Conservation (phyloP, 1,140 invertebrate species). For the Pseudomyrmex dendroicus region DNA sequence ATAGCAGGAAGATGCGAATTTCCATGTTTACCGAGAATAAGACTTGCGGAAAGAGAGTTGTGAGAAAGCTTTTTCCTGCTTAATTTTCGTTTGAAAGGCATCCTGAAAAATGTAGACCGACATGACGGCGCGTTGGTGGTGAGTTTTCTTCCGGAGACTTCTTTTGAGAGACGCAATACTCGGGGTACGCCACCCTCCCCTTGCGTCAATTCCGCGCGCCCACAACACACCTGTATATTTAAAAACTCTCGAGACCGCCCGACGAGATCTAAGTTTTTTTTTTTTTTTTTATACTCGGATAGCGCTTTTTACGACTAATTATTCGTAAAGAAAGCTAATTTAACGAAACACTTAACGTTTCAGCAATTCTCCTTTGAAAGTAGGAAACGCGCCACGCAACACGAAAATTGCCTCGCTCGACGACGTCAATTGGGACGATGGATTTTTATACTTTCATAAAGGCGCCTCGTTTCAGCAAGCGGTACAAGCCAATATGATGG, state of each 20-base stretch:
- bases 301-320: slow-evolving; percentile 66
- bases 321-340: slow-evolving; percentile 62
- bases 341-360: slow-evolving; percentile 62
- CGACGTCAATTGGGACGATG: slow-evolving; percentile 43
- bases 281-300: slow-evolving; percentile 2
- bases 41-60: slow-evolving; percentile 52
- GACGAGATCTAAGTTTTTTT: slow-evolving; percentile 3
- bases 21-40: slow-evolving; percentile 49
- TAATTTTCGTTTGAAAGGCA: slow-evolving; percentile 72
- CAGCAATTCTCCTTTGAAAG: slow-evolving; percentile 50
- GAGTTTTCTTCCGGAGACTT: slow-evolving; percentile 61
- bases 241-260: slow-evolving; percentile 36
- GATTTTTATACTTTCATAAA: slow-evolving; percentile 62
- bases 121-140: slow-evolving; percentile 37
- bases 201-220: slow-evolving; percentile 36
- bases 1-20: slow-evolving; percentile 61
- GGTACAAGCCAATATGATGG: slow-evolving; percentile 40
- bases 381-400: slow-evolving; percentile 33
- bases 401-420: slow-evolving; percentile 46
- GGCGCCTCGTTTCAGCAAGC: slow-evolving; percentile 24
- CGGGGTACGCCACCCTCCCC: slow-evolving; percentile 34
- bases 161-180: slow-evolving; percentile 64
- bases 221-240: slow-evolving; percentile 31
- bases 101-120: slow-evolving; percentile 66
- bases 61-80: slow-evolving; percentile 66